Evolutionary conservation across 2,888 invertebrate species (phyloP).

Genomic region (Scrobipalpa costella): DNA sequence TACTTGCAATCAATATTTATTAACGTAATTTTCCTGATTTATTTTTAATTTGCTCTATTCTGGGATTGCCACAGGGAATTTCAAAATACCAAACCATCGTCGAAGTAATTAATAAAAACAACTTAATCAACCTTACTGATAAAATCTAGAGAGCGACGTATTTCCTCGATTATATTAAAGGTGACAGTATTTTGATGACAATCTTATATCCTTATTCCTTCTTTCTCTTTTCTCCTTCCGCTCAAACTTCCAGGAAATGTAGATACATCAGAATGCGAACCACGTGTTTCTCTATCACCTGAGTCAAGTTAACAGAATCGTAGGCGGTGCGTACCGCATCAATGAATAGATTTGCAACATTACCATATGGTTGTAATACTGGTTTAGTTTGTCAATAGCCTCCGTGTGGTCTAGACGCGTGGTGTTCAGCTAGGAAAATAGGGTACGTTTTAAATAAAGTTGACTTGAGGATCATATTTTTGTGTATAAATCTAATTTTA

Average conservation of each 20-base stretch:
- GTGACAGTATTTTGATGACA: neutral
- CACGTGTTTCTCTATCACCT: constrained; percentile 22
- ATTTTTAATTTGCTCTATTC: too few species aligned
- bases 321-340: constrained; percentile 18
- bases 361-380: constrained; percentile 19
- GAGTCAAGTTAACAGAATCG: constrained; percentile 29
- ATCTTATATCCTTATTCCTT: constrained; percentile 3
- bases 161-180: neutral
- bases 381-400: constrained; percentile 27
- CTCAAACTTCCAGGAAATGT: constrained; percentile 9
- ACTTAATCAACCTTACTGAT: neutral
- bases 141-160: neutral
- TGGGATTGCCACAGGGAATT: too few species aligned
- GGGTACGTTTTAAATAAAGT: neutral
- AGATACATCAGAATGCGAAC: neutral
- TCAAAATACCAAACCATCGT: too few species aligned
- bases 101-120: neutral
- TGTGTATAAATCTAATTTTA: neutral
- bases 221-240: constrained; percentile 14
- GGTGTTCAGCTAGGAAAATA: constrained; percentile 7
- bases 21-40: neutral
- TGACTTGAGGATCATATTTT: neutral
- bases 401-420: constrained; percentile 49
- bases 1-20: neutral
- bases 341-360: constrained; percentile 14